A percentile compares a stretch with the other conserved stretches of the same genome.
These are phyloP conservation scores for Lepus townsendii DNA, from an alignment of 2,797 vertebrate genomes.

Conservation along the genomic window DNA sequence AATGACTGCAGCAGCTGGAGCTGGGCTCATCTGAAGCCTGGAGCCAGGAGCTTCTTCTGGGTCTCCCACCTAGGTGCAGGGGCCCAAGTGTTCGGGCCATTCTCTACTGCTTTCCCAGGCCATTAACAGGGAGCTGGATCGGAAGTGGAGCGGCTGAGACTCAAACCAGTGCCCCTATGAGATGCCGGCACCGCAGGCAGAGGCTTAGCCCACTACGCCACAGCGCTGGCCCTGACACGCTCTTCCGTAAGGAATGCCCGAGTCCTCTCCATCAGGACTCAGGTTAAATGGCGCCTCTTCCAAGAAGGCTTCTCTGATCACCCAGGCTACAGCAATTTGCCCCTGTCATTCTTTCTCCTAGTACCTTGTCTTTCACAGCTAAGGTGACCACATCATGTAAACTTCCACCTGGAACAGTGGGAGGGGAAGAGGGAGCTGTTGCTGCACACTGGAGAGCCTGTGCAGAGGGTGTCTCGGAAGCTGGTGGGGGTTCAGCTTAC, in stretches of 20 bases:
- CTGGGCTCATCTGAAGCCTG: too few relatives aligned
- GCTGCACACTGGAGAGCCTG: neutral
- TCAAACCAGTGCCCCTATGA: too few relatives aligned
- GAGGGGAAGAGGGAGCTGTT: neutral
- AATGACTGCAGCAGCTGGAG: too few relatives aligned
- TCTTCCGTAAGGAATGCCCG: neutral
- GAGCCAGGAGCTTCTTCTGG: too few relatives aligned
- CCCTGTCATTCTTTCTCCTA: neutral
- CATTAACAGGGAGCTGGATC: too few relatives aligned
- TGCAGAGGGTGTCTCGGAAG: neutral
- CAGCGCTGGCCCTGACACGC: too few relatives aligned
- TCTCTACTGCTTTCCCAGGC: too few relatives aligned
- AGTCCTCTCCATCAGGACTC: neutral
- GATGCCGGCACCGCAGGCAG: too few relatives aligned
- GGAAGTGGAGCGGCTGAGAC: too few relatives aligned
- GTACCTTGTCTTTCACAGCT: constrained; percentile 15
- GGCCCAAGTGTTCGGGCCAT: too few relatives aligned
- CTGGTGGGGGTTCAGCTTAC: neutral
- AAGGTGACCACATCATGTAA: neutral
- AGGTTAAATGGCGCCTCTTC: constrained; percentile 33
- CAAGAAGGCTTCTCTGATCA: constrained; percentile 26
- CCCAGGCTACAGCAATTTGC: neutral
- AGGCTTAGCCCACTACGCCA: too few relatives aligned
- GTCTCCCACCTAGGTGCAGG: too few relatives aligned
- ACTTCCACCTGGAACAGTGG: neutral